A percentile compares a stretch with the other conserved stretches of the same genome.
Evolutionary conservation across 2,113 vertebrate genomes (phyloP).

Genomic region (Bufo gargarizans): DNA sequence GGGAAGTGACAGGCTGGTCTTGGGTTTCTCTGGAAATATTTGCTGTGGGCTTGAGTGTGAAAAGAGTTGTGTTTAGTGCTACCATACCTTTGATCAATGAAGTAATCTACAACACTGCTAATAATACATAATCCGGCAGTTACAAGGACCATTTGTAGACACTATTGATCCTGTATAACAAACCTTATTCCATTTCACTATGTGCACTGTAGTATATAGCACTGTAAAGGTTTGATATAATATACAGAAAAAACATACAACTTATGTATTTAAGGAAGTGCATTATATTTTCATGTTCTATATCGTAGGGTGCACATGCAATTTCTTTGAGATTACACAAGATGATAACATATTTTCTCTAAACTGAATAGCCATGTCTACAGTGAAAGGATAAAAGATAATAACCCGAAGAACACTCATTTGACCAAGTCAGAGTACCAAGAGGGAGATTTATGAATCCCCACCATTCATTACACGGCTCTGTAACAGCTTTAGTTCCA

Average conservation of each 20-base stretch:
- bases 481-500: not conserved
- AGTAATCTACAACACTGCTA: not conserved
- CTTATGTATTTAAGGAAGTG: not conserved
- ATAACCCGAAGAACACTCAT: not conserved
- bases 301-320: not conserved
- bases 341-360: not conserved
- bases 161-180: not conserved
- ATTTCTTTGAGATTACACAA: not conserved
- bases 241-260: not conserved
- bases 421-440: not conserved
- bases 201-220: not conserved
- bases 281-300: not conserved
- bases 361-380: not conserved
- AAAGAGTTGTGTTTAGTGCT: not conserved
- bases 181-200: not conserved
- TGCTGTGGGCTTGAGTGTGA: not conserved
- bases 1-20: too few relatives aligned
- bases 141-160: not conserved
- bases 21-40: too few relatives aligned
- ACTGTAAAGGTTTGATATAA: not conserved
- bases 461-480: not conserved
- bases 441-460: not conserved
- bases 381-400: not conserved
- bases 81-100: not conserved
- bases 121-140: not conserved